Conservation (phyloP, 2,888 invertebrate genomes). For the Pterobdella sp. region DNA sequence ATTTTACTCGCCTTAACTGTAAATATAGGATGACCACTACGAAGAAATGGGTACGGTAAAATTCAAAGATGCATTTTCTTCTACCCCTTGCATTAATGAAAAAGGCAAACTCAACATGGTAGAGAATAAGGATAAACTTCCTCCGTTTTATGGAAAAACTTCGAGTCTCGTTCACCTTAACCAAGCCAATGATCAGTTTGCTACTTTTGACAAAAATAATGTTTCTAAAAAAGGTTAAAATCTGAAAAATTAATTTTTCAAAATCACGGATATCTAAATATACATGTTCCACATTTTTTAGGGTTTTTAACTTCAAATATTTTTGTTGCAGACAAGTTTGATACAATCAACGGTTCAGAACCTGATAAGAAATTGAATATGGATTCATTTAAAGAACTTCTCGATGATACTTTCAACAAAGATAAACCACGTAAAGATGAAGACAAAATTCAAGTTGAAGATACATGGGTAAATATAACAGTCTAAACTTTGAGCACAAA, state of each 20-base stretch:
- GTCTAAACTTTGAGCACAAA: background rate
- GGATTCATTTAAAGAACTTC: slow-evolving; percentile 20
- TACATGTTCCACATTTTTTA: no score
- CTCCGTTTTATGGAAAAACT: slow-evolving; percentile 22
- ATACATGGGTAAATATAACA: background rate
- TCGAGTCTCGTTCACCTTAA: slow-evolving; percentile 21
- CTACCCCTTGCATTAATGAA: no score
- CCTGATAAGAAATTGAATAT: background rate
- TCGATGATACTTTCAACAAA: slow-evolving; percentile 22
- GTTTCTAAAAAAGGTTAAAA: no score
- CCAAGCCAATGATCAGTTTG: background rate
- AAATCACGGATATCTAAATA: background rate
- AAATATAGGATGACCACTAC: slow-evolving; percentile 17
- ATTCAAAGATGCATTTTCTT: background rate
- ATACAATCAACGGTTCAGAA: background rate
- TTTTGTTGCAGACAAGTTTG: background rate
- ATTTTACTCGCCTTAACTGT: background rate
- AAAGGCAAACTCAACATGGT: background rate
- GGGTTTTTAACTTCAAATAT: background rate
- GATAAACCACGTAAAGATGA: slow-evolving; percentile 5
- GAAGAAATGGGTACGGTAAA: slow-evolving; percentile 18
- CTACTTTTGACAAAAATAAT: no score
- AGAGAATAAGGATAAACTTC: slow-evolving; percentile 10
- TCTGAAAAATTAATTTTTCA: background rate
- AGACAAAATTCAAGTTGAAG: background rate